Base-by-base conservation (phyloP, 2,113 vertebrate genomes). In the Centropristis striata region DNA sequence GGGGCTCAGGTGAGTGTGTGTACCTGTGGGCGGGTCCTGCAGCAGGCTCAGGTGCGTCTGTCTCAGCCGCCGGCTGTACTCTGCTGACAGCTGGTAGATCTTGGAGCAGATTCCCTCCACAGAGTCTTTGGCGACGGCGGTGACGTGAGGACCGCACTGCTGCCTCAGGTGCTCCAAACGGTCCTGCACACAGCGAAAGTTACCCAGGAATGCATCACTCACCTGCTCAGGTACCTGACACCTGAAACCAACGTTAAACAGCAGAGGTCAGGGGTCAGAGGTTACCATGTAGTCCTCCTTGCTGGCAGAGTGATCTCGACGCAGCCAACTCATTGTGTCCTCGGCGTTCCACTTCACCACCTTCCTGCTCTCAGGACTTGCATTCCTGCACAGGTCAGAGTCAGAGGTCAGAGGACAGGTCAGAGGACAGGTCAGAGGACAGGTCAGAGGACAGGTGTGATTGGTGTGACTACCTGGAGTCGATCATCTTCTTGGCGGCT, bases 311-410 rank as follows among this genome's bases (percentile, higher is more conserved):
- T 98, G 97, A 93, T 99, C 98, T 92, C 97, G 92, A 77, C 98
- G 96, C 61, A 99, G 95, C 98, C 98, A 99, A 94, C 95, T 99
- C 95, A 99, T 99, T 2, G 98, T 99, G 88, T 99, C 98, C 74
- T 99, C 98, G 49, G 98, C 97, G 0, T 99, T 99, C 98, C 98
- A 99, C 75, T 99, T 99, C 85, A 99, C 98, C 79, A 99, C 96
- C 85, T 99, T 99, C 80, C 98, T 95, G 92, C 98, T 98, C 87
- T 99, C 98, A 0, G 98, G 97, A 64, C 97, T 97, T 4, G 98
- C 97, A 14, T 98, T 99, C 95, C 98, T 99, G 49, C 32, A 75
- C 1, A 39, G 27, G 46, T 23, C 32, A 76, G 1, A 78, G 46
- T 47, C 61, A 78, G 2, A 36, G 5, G 7, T 78, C 46, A 47